Conservation (phyloP, 2,888 invertebrate species). For the Lamproptera curius region DNA sequence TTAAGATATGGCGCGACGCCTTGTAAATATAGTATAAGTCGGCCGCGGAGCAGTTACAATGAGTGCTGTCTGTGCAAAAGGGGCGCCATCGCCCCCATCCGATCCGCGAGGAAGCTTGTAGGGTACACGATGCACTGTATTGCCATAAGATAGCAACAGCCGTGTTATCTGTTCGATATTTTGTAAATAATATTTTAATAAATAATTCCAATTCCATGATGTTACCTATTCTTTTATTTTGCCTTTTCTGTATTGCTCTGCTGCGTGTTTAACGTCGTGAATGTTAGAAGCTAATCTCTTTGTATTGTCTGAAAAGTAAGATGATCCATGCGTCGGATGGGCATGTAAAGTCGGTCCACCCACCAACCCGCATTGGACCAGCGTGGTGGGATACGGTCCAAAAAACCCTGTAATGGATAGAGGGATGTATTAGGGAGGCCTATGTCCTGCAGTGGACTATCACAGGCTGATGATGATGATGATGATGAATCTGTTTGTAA, state of each 20-base stretch:
- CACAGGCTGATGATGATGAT: too few relatives aligned
- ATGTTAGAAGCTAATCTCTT: too few relatives aligned
- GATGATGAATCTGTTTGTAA: too few relatives aligned
- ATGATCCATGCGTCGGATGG: too few relatives aligned
- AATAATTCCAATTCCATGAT: slow-evolving; percentile 57
- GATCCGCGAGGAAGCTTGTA: slow-evolving; percentile 14
- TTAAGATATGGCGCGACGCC: slow-evolving; percentile 11
- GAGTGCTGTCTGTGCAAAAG: slow-evolving; percentile 18
- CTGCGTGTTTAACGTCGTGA: not conserved
- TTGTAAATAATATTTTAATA: slow-evolving; percentile 60
- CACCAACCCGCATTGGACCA: too few relatives aligned
- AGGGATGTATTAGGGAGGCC: too few relatives aligned
- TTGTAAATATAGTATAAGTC: slow-evolving; percentile 19
- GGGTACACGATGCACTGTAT: slow-evolving; percentile 29
- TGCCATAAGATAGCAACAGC: slow-evolving; percentile 49
- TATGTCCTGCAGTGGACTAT: too few relatives aligned
- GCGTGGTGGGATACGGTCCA: too few relatives aligned
- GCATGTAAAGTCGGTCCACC: too few relatives aligned
- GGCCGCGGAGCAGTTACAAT: too few relatives aligned
- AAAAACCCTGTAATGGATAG: too few relatives aligned
- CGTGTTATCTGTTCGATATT: slow-evolving; percentile 38
- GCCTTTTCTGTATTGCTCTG: not conserved
- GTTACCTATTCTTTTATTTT: slow-evolving; percentile 33
- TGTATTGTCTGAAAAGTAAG: too few relatives aligned
- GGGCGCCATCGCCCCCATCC: slow-evolving; percentile 9